Evolutionary conservation across 2,113 vertebrate genomes (phyloP), one percentile per base, ranked within the genome.

Genomic region (Anarrhichthys ocellatus): DNA sequence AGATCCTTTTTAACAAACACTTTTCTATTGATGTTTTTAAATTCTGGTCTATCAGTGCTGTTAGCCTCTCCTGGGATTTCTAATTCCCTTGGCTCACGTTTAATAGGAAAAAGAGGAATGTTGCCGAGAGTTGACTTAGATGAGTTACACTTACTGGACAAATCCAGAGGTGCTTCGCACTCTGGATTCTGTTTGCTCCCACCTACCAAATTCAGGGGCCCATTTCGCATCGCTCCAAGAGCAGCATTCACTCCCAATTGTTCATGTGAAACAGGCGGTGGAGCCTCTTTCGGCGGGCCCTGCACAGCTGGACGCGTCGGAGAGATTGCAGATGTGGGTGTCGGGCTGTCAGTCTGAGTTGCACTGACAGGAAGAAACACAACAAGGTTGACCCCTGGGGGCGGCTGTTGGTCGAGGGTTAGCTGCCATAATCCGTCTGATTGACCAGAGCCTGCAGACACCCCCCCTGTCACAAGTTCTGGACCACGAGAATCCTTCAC

Each of bases 301-400:
- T 73, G 83, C 32, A 67, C 6, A 38, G 40, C 52, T 1, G 66
- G 59, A 13, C 74, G 46, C 27, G 66, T 58, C 10, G 70, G 87
- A 44, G 83, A 32, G 27, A 71, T 3, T 4, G 29, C 29, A 32
- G 85, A 46, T 1, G 84, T 24, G 40, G 86, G 27, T 0, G 86
- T 38, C 10, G 82, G 22, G 56, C 68, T 38, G 0, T 62, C 32
- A 10, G 20, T 67, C 67, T 83, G 78, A 7, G 80, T 17, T 10
- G 83, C 22, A 50, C 83, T 66, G 18, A 89, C 76, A 0, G 94
- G 93, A 59, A 96, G 29, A 65, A 95, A 77, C 63, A 95, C 70
- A 2, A 96, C 88, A 3, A 96, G 80, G 4, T 93, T 87, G 4
- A 88, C 27, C 7, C 88, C 91, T 18, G 93, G 90, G 71, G 91